Evolutionary conservation across 2,113 vertebrate genomes (phyloP), one percentile per base, ranked within the genome.

Genomic region (Archocentrus centrarchus): DNA sequence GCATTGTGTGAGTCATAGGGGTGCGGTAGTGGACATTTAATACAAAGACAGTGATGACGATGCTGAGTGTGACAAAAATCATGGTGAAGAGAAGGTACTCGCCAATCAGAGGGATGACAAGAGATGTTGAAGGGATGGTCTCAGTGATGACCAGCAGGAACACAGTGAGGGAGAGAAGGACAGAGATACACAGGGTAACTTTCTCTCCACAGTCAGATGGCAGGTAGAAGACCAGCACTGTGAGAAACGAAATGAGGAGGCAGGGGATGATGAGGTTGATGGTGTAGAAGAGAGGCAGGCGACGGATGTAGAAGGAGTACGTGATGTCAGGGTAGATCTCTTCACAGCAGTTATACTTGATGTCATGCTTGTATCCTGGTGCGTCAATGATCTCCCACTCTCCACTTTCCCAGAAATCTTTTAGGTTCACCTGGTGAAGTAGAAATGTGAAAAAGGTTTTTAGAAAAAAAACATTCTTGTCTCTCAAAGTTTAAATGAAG

Each of bases 11-110:
- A 20, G 97, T 98, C 24, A 96, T 95, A 1, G 96, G 97, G 30
- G 97, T 98, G 76, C 97, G 96, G 84, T 98, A 98, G 93, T 98
- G 98, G 79, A 98, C 97, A 60, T 99, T 99, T 27, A 99, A 88
- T 44, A 99, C 98, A 88, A 99, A 99, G 41, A 99, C 97, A 0
- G 98, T 98, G 92, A 98, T 97, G 77, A 96, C 97, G 3, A 99
- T 99, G 77, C 97, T 98, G 37, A 99, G 94, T 0, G 97, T 98
- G 92, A 99, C 97, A 78, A 99, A 98, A 85, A 98, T 97, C 98
- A 99, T 98, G 75, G 98, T 99, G 92, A 99, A 99, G n/a, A 99
- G 96, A n/a, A 99, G 96, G 88, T 98, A 98, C 89, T 99, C 97
- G 1, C 98, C 98, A 1, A 99, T 98, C 2, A 99, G 94, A 0